A percentile compares a stretch with the other conserved stretches of the same genome.
These are phyloP conservation scores for Microcaecilia unicolor DNA, from an alignment of 2,797 vertebrate genomes.

Conservation along the genomic window DNA sequence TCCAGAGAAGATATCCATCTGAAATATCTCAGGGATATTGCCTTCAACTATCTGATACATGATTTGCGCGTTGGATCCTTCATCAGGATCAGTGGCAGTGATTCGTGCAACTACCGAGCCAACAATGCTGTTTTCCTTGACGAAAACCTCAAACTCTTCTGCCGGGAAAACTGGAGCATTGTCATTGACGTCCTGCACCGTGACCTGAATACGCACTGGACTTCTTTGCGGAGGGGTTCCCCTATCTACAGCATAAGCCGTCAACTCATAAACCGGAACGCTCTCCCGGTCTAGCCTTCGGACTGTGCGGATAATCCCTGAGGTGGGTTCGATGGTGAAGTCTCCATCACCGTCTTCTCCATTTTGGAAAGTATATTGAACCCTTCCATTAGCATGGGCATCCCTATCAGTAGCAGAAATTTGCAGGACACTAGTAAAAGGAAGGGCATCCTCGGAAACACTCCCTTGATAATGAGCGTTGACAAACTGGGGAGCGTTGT, in stretches of 20 bases:
- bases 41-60: conserved; percentile 98
- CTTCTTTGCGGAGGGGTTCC: conserved; percentile 85
- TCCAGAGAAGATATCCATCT: conserved; percentile 98
- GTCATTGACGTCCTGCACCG: conserved; percentile 89
- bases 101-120: conserved; percentile 92
- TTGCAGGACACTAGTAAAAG: conserved; percentile 93
- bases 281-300: conserved; percentile 86
- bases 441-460: conserved; percentile 87
- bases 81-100: conserved; percentile 86
- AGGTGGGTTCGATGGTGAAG: conserved; percentile 95
- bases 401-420: conserved; percentile 94
- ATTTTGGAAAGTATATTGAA: conserved; percentile 96
- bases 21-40: conserved; percentile 96
- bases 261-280: conserved; percentile 84
- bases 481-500: conserved; percentile 91
- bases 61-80: conserved; percentile 90
- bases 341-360: conserved; percentile 95
- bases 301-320: conserved; percentile 86
- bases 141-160: conserved; percentile 88
- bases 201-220: conserved; percentile 88
- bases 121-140: conserved; percentile 93
- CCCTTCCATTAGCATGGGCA: conserved; percentile 84
- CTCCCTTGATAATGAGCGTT: conserved; percentile 86
- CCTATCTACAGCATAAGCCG: conserved; percentile 86
- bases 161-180: conserved; percentile 91